Evolutionary conservation across 2,113 vertebrate species (phyloP).

Genomic region (Tachysurus vachellii): DNA sequence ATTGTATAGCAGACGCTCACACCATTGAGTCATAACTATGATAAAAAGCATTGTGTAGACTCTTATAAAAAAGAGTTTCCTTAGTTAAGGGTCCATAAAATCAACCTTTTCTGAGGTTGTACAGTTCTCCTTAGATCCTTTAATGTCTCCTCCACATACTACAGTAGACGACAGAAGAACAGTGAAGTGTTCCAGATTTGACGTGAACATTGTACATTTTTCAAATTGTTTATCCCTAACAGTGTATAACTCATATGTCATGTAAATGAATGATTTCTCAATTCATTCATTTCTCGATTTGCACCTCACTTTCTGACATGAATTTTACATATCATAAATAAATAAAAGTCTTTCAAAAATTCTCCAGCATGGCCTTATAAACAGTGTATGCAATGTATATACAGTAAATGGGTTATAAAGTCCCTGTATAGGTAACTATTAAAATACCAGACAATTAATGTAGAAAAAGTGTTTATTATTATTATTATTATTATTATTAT

Average conservation of each 20-base stretch:
- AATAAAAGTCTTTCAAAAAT: neutral
- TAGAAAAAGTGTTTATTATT: neutral
- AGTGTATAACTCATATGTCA: neutral
- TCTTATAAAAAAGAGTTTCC: neutral
- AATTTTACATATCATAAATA: neutral
- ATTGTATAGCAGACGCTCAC: neutral
- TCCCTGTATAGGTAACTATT: neutral
- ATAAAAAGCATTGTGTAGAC: neutral
- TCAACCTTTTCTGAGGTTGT: neutral
- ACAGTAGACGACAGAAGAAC: neutral
- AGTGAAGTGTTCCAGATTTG: neutral
- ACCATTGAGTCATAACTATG: neutral
- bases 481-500: neutral
- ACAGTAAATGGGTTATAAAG: slow-evolving; percentile 4
- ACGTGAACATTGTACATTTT: neutral
- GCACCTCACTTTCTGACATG: neutral
- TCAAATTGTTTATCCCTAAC: neutral
- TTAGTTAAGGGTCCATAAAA: neutral
- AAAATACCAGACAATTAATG: neutral
- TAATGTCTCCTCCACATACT: neutral
- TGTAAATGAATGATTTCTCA: neutral
- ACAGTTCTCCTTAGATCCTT: neutral
- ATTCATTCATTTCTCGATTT: neutral
- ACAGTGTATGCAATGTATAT: neutral
- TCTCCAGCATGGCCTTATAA: neutral